Base-by-base conservation (phyloP, 2,888 invertebrate species). In the Rhagophthalmus giganteus region DNA sequence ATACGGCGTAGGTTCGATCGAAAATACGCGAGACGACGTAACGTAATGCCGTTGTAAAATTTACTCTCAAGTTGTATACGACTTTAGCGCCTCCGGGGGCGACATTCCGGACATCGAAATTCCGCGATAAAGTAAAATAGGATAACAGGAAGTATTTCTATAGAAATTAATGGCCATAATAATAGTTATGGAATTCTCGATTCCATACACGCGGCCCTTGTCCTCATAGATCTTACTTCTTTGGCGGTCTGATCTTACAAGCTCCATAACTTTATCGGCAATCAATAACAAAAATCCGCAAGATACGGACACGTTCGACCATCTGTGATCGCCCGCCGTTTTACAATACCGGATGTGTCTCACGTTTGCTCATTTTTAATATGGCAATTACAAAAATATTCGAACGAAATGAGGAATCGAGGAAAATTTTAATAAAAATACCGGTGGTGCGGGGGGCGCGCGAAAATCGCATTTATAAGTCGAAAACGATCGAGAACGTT, bases 241-340 rank as follows among this genome's bases (percentile, higher is more conserved):
- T 53, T 53, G 53, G 53, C 53, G 53, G 53, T 53, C 53, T 37
- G 41, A 38, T 53, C 47, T 48, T 53, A 58, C 55, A 55, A 54
- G 47, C 41, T 38, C 46, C 50, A 53, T 55, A 54, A 54, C 50
- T 52, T 49, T 40, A 54, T 53, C 47, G 44, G 51, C 35, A 45
- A 55, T 51, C 54, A 42, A 55, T 54, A 51, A 55, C 51, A 58
- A 58, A 58, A 58, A 58, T 58, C 51, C 39, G 26, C 26, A 44
- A 55, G 54, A 55, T 58, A 58, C 53, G 54, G 50, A 58, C 54
- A 55, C 48, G 54, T 42, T 53, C 37, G 10, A 38, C 50, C 42
- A 33, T 44, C 42, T 50, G 42, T 38, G 33, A 50, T 42, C 47
- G 20, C 40, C 40, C 27, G 40, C 34, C 40, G 39, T 34, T 40